Conservation (phyloP, 2,888 invertebrate genomes). For the Pollenia griseotomentosa region DNA sequence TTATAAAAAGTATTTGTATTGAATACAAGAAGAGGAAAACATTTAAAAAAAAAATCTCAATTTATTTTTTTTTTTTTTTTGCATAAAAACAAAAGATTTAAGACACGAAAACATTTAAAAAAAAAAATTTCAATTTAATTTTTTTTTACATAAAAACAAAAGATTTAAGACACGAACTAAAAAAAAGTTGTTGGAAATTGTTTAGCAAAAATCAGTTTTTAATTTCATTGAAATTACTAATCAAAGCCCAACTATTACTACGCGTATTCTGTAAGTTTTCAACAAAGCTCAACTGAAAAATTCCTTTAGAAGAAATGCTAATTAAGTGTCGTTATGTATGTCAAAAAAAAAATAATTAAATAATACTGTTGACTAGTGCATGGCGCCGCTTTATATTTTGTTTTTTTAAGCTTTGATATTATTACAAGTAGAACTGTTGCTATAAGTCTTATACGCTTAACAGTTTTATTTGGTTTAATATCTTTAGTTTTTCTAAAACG, state of each 20-base stretch:
- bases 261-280: too few species aligned
- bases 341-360: slow-evolving; percentile 17
- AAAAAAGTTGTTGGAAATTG: too few species aligned
- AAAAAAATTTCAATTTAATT: too few species aligned
- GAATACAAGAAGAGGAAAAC: slow-evolving; percentile 10
- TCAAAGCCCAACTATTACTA: background rate
- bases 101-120: slow-evolving; percentile 1
- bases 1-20: background rate
- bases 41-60: background rate
- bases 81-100: slow-evolving; percentile 33
- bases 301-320: slow-evolving; percentile 6
- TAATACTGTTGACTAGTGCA: slow-evolving; percentile 22
- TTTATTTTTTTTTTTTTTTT: background rate
- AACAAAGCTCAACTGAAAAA: background rate
- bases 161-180: slow-evolving; percentile 45
- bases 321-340: slow-evolving; percentile 19
- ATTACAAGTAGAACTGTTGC: too few species aligned
- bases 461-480: too few species aligned
- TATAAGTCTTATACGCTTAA: too few species aligned
- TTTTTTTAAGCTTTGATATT: too few species aligned
- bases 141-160: slow-evolving; percentile 1
- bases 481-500: too few species aligned
- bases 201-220: too few species aligned
- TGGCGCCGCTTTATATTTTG: slow-evolving; percentile 12
- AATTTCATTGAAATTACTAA: background rate